Conservation (phyloP, 2,797 vertebrate species). For the Galaxias olidus region DNA sequence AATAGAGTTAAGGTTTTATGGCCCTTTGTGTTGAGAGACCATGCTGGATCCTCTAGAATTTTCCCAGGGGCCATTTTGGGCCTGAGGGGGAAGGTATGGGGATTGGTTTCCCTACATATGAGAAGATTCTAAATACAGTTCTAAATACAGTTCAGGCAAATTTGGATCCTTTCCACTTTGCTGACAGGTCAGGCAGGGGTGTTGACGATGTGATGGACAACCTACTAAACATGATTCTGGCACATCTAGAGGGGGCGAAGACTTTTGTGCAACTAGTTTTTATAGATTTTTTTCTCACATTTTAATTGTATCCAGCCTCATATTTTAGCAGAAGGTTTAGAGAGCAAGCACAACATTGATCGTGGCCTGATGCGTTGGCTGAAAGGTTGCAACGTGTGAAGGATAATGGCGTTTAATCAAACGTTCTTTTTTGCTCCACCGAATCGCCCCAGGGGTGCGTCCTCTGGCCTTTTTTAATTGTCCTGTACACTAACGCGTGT, state of each 20-base stretch:
- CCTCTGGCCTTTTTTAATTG: too few relatives aligned
- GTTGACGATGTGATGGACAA: too few relatives aligned
- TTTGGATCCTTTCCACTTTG: slow-evolving; percentile 1
- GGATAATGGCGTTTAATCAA: slow-evolving; percentile 4
- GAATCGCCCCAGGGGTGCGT: background rate
- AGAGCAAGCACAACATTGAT: slow-evolving; percentile 1
- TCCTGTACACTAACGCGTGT: slow-evolving; percentile 1
- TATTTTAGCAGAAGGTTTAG: too few relatives aligned
- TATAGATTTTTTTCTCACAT: background rate
- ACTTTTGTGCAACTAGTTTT: background rate
- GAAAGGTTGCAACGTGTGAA: too few relatives aligned
- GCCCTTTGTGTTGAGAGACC: too few relatives aligned
- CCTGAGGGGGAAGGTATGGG: too few relatives aligned
- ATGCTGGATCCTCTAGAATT: too few relatives aligned
- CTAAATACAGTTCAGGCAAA: background rate
- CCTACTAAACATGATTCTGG: background rate
- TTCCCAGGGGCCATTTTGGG: too few relatives aligned
- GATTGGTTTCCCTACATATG: too few relatives aligned
- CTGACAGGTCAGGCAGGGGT: slow-evolving; percentile 6
- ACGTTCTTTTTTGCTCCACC: slow-evolving; percentile 1
- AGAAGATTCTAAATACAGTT: too few relatives aligned
- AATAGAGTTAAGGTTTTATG: too few relatives aligned
- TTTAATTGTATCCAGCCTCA: slow-evolving; percentile 4
- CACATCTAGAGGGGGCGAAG: slow-evolving; percentile 7
- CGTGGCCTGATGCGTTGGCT: slow-evolving; percentile 1